These are phyloP conservation scores for Macropodus opercularis DNA, from an alignment of 2,797 vertebrate species.

Conservation along the genomic window DNA sequence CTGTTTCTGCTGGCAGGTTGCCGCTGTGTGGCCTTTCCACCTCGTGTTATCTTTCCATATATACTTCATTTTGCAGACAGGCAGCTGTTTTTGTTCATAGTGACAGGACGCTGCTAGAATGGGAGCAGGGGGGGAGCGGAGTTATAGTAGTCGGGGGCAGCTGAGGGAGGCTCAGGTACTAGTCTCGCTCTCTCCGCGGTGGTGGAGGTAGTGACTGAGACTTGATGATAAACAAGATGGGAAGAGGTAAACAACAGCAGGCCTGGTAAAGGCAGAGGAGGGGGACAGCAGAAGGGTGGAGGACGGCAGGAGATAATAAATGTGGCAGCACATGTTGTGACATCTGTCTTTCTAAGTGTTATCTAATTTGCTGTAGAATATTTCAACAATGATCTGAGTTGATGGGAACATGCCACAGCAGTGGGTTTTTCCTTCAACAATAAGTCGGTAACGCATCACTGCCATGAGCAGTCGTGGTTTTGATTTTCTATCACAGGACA, in stretches of 20 bases:
- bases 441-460: slow-evolving; percentile 46
- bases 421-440: slow-evolving; percentile 25
- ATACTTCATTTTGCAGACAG: slow-evolving; percentile 18
- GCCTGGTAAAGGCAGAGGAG: slow-evolving; percentile 81
- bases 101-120: slow-evolving; percentile 34
- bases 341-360: slow-evolving; percentile 87
- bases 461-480: slow-evolving; percentile 3
- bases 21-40: slow-evolving; percentile 15
- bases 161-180: slow-evolving; percentile 35
- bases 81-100: slow-evolving; percentile 29
- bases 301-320: slow-evolving; percentile 77
- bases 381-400: slow-evolving; percentile 84
- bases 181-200: slow-evolving; percentile 52
- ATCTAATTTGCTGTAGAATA: slow-evolving; percentile 84
- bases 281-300: slow-evolving; percentile 74
- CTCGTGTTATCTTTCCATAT: slow-evolving; percentile 4
- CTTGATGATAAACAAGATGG: slow-evolving; percentile 82
- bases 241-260: slow-evolving; percentile 84
- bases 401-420: slow-evolving; percentile 66
- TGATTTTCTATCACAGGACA: slow-evolving; percentile 15
- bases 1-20: neutral
- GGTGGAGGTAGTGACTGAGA: slow-evolving; percentile 49
- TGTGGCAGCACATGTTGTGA: slow-evolving; percentile 85
- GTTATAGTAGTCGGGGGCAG: neutral
- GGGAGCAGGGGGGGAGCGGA: slow-evolving; percentile 7